Evolutionary conservation across 2,797 vertebrate genomes (phyloP).

Genomic region (Schizopygopsis malacanthus): DNA sequence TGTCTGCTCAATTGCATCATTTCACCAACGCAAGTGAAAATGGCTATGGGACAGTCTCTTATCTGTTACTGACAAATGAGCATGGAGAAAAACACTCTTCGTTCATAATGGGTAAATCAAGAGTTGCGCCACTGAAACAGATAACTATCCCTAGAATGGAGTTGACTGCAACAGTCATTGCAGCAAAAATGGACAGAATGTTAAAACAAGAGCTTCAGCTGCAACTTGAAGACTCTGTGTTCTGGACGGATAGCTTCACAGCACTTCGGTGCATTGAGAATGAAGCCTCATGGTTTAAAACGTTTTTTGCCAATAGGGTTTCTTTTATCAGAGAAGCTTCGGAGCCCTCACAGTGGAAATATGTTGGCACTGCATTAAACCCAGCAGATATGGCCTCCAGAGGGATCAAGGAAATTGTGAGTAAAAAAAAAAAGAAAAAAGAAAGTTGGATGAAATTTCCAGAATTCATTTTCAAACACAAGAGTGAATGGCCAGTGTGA

Average conservation of each 20-base stretch:
- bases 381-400: slow-evolving; percentile 28
- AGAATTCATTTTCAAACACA: neutral
- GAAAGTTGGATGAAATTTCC: slow-evolving; percentile 4
- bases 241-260: slow-evolving; percentile 38
- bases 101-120: neutral
- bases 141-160: slow-evolving; percentile 21
- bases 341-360: slow-evolving; percentile 13
- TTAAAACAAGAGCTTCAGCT: slow-evolving; percentile 8
- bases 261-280: slow-evolving; percentile 47
- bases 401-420: slow-evolving; percentile 26
- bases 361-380: slow-evolving; percentile 9
- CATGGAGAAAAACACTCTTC: neutral
- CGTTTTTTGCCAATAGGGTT: slow-evolving; percentile 39
- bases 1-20: slow-evolving; percentile 11
- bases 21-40: neutral
- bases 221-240: slow-evolving; percentile 18
- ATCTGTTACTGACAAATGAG: slow-evolving; percentile 1
- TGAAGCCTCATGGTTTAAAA: slow-evolving; percentile 39
- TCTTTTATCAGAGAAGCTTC: slow-evolving; percentile 26
- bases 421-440: too few relatives aligned
- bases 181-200: slow-evolving; percentile 18
- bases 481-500: neutral
- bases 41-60: slow-evolving; percentile 3
- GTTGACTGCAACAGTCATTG: slow-evolving; percentile 14
- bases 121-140: neutral